Evolutionary conservation across 2,797 vertebrate genomes (phyloP).

Genomic region (Pteronotus mesoamericanus): DNA sequence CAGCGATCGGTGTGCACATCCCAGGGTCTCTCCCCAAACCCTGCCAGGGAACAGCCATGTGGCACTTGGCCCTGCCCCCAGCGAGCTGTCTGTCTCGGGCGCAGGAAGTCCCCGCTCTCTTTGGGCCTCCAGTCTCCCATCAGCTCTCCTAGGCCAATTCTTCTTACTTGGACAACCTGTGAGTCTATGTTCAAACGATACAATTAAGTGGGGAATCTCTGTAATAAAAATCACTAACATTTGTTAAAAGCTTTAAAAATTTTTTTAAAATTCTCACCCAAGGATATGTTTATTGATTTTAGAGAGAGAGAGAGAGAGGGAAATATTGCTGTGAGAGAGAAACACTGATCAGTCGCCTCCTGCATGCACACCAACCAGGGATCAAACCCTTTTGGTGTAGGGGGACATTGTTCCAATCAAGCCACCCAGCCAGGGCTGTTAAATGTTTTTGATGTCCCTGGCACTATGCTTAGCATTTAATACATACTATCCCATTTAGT

Average conservation of each 20-base stretch:
- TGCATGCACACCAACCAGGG: not conserved
- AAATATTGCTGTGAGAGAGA: not conserved
- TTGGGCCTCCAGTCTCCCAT: not conserved
- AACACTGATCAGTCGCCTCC: not conserved
- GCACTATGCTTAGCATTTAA: not conserved
- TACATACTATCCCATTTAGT: not conserved
- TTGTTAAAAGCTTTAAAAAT: not conserved
- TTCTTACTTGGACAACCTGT: not conserved
- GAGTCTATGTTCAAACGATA: not conserved
- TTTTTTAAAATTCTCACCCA: not conserved
- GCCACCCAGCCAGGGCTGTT: not conserved
- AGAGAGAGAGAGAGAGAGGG: not conserved
- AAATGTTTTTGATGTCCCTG: not conserved
- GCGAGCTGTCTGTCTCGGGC: accelerated
- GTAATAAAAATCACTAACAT: not conserved
- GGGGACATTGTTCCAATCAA: not conserved
- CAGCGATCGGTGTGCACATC: accelerated
- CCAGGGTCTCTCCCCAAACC: not conserved
- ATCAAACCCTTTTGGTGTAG: not conserved
- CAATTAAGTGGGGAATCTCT: not conserved
- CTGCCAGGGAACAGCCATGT: not conserved
- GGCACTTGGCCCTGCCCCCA: not conserved
- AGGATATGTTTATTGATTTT: not conserved
- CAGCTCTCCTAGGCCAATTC: not conserved
- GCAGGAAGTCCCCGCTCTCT: not conserved